Percentiles rank a stretch among this genome's conserved stretches.
phyloP scores from a whole-genome alignment of 2,888 invertebrate species.

The Drosophila quinaria region DNA sequence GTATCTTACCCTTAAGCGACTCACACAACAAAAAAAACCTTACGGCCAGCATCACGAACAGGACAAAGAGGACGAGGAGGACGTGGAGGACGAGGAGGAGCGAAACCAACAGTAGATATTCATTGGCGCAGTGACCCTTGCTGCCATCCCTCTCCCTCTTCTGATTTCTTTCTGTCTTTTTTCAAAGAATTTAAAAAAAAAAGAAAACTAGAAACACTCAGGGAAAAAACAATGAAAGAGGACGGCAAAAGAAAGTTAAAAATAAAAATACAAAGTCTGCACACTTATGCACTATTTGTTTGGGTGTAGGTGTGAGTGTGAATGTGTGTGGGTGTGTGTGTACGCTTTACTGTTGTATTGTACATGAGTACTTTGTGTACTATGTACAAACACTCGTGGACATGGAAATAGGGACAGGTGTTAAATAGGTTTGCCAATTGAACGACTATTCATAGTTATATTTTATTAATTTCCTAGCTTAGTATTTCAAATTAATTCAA shows the following conservation, averaged over 20 bases:
- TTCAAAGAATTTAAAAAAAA: constrained; percentile 20
- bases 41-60: constrained; percentile 16
- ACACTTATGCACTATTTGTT: not conserved
- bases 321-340: not conserved
- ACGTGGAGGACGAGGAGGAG: not conserved
- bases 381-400: not conserved
- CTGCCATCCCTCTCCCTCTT: constrained; percentile 15
- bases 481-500: no score
- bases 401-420: not conserved
- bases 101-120: constrained; percentile 39
- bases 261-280: constrained; percentile 3
- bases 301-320: not conserved
- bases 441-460: not conserved
- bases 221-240: constrained; percentile 25
- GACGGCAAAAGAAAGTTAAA: constrained; percentile 30
- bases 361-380: not conserved
- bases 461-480: no score
- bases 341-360: not conserved
- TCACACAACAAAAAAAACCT: constrained; percentile 16
- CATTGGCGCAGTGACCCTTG: constrained; percentile 48
- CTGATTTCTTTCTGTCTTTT: not conserved
- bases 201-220: constrained; percentile 16
- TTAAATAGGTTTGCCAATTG: not conserved
- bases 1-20: constrained; percentile 35
- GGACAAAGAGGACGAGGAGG: not conserved